Percentiles rank a stretch among this genome's conserved stretches.
These are phyloP conservation scores for Eupithecia inturbata DNA, from an alignment of 2,888 invertebrate genomes.

Conservation along the genomic window DNA sequence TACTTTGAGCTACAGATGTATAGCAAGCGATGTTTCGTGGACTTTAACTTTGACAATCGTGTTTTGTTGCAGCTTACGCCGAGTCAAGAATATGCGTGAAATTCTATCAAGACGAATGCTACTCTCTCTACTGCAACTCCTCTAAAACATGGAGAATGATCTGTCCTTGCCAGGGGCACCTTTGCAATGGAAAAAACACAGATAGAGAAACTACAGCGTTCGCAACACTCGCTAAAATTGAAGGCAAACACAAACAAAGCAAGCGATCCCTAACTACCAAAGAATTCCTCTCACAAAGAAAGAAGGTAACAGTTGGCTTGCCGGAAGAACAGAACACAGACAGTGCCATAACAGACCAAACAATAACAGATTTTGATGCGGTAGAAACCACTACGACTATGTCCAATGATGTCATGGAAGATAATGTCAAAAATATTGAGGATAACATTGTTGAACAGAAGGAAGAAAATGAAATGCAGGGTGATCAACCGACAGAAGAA, in stretches of 20 bases:
- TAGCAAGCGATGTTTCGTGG: neutral
- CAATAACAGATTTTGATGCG: neutral
- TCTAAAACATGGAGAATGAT: slow-evolving; percentile 74
- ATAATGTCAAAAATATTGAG: slow-evolving; percentile 18
- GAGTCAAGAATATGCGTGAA: slow-evolving; percentile 78
- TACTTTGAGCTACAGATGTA: neutral
- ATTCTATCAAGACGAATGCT: slow-evolving; percentile 78
- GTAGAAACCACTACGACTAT: slow-evolving; percentile 5
- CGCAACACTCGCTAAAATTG: slow-evolving; percentile 54
- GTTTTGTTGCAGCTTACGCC: slow-evolving; percentile 61
- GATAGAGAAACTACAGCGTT: slow-evolving; percentile 71
- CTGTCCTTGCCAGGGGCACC: slow-evolving; percentile 74
- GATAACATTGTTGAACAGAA: slow-evolving; percentile 19
- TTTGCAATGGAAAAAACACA: slow-evolving; percentile 73
- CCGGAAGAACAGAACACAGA: neutral
- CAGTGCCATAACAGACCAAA: neutral
- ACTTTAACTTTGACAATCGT: neutral
- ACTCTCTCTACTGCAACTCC: slow-evolving; percentile 72
- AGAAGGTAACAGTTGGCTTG: neutral
- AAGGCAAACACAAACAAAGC: slow-evolving; percentile 49
- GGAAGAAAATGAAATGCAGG: slow-evolving; percentile 29
- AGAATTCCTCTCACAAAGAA: slow-evolving; percentile 19
- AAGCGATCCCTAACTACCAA: slow-evolving; percentile 46
- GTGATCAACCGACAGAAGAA: slow-evolving; percentile 32
- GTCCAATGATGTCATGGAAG: slow-evolving; percentile 13